Evolutionary conservation across 2,888 invertebrate genomes (phyloP).

Genomic region (Epinotia ramella): DNA sequence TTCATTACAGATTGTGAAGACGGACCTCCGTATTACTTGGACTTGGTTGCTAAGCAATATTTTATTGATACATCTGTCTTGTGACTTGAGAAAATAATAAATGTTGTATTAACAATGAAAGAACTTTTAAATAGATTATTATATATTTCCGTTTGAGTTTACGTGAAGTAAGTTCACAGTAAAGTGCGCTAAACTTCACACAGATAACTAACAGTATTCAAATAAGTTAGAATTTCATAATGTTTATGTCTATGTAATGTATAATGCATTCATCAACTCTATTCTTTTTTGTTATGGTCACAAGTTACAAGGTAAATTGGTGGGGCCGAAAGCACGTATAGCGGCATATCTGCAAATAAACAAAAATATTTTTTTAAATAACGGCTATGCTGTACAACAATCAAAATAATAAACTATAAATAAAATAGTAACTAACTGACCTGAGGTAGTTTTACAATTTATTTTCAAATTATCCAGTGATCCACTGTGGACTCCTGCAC

Average conservation of each 20-base stretch:
- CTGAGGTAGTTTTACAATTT: constrained; percentile 51
- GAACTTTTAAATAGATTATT: too few relatives aligned
- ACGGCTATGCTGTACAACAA: neutral
- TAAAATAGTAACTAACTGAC: constrained; percentile 45
- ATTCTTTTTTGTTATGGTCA: constrained; percentile 57
- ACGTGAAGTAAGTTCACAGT: too few relatives aligned
- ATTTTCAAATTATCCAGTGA: constrained; percentile 72
- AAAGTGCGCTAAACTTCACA: too few relatives aligned
- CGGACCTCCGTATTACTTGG: too few relatives aligned
- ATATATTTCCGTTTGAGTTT: too few relatives aligned
- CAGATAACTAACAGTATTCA: neutral
- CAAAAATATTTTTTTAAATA: constrained; percentile 8
- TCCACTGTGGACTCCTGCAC: constrained; percentile 58
- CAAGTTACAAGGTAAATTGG: constrained; percentile 73
- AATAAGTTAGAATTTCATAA: neutral
- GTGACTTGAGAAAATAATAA: too few relatives aligned
- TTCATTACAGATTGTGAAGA: too few relatives aligned
- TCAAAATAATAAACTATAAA: neutral
- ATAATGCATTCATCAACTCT: neutral
- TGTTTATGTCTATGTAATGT: too few relatives aligned
- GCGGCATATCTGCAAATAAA: constrained; percentile 64
- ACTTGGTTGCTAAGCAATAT: too few relatives aligned
- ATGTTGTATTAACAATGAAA: too few relatives aligned
- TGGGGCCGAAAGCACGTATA: constrained; percentile 67
- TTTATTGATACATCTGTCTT: too few relatives aligned